Evolutionary conservation across 2,113 vertebrate species (phyloP).

Genomic region (Megalops atlanticus): DNA sequence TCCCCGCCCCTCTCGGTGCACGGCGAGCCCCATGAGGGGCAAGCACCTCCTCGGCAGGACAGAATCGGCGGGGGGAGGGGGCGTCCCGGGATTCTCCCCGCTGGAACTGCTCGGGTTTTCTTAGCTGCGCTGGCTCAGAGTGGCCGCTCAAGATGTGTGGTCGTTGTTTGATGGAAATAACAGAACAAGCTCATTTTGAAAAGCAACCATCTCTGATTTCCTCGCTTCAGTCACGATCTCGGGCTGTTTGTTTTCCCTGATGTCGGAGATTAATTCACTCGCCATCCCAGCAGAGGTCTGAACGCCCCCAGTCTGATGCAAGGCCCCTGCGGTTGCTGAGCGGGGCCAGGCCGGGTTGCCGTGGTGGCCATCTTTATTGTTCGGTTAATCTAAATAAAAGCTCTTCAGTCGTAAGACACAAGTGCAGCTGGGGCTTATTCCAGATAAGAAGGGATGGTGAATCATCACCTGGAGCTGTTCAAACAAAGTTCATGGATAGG

Average conservation of each 20-base stretch:
- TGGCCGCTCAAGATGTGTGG: background rate
- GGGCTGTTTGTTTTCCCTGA: background rate
- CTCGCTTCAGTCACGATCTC: background rate
- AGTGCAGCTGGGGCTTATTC: background rate
- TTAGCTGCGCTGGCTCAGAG: conserved; percentile 3
- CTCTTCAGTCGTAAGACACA: background rate
- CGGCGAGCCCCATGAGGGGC: background rate
- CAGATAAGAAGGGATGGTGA: background rate
- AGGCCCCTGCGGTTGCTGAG: background rate
- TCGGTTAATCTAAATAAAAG: conserved; percentile 8
- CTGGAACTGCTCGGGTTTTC: background rate
- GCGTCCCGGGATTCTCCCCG: background rate
- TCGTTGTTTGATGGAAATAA: background rate
- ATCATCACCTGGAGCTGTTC: background rate
- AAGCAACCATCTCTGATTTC: background rate
- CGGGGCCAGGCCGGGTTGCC: background rate
- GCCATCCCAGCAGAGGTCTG: too few species aligned
- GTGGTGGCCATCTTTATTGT: background rate
- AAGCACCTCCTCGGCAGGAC: background rate
- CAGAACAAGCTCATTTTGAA: background rate
- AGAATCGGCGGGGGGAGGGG: background rate
- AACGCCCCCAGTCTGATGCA: background rate
- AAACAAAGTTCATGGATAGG: conserved; percentile 6
- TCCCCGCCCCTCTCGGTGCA: background rate
- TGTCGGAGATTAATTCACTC: background rate